phyloP scores from a whole-genome alignment of 2,888 invertebrate genomes.

The Deroplatys truncata region DNA sequence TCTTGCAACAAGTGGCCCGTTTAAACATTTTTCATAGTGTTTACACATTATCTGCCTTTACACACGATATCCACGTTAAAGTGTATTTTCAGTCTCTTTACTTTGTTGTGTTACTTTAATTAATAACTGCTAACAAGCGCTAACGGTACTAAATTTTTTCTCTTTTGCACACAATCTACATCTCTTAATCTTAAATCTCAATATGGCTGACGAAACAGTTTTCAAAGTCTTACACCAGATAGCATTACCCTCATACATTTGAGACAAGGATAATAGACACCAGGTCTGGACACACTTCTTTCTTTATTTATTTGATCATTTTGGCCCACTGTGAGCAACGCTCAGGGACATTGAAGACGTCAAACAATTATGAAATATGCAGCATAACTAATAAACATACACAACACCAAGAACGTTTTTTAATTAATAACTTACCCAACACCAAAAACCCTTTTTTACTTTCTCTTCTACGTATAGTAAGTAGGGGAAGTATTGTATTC shows the following conservation, averaged over 20 bases:
- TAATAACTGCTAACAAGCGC: not conserved
- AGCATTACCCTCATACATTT: not conserved
- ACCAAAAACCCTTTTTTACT: too few species aligned
- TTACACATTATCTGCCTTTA: not conserved
- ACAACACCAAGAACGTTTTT: too few species aligned
- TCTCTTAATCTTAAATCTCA: not conserved
- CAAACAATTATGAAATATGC: too few species aligned
- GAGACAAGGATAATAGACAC: too few species aligned
- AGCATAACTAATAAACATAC: too few species aligned
- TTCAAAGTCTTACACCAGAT: not conserved
- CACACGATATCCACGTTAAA: not conserved
- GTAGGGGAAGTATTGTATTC: too few species aligned
- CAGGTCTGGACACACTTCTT: too few species aligned
- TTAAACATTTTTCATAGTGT: not conserved
- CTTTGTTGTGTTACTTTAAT: not conserved
- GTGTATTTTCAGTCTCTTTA: not conserved
- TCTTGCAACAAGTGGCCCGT: constrained; percentile 15
- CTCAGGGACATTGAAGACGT: too few species aligned
- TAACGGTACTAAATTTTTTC: not conserved
- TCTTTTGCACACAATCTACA: not conserved
- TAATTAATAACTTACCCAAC: too few species aligned
- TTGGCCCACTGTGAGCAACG: too few species aligned
- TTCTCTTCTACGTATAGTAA: too few species aligned
- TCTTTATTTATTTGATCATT: too few species aligned
- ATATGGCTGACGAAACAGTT: not conserved